These are phyloP conservation scores for Odontophorus gujanensis DNA, from an alignment of 2,113 vertebrate genomes.

Conservation along the genomic window DNA sequence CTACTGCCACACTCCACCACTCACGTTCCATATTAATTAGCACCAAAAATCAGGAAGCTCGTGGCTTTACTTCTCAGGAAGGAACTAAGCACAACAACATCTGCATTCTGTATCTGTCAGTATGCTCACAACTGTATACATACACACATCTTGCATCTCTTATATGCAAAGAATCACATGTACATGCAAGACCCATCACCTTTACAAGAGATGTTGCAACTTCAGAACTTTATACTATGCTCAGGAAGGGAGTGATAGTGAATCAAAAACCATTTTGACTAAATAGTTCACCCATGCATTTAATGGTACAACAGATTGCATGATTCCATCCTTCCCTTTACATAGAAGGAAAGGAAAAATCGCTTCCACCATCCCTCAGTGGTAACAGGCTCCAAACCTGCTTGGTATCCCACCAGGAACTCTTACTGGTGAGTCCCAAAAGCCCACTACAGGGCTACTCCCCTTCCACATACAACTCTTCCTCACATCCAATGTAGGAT, in stretches of 20 bases:
- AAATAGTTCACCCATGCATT: not conserved
- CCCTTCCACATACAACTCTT: not conserved
- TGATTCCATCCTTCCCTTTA: not conserved
- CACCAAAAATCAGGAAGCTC: not conserved
- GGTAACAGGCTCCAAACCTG: fast-evolving
- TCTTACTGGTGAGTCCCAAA: not conserved
- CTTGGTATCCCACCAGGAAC: not conserved
- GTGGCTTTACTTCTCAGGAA: not conserved
- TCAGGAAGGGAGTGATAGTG: fast-evolving
- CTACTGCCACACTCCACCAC: not conserved
- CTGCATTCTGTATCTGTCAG: fast-evolving
- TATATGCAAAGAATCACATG: fast-evolving
- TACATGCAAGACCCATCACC: not conserved
- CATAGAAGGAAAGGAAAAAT: not conserved
- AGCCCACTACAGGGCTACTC: not conserved
- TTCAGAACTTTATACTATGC: not conserved
- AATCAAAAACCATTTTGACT: not conserved
- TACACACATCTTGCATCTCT: not conserved
- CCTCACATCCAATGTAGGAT: not conserved
- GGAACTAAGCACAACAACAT: not conserved
- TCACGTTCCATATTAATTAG: not conserved
- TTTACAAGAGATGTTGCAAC: not conserved
- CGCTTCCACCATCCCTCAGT: fast-evolving
- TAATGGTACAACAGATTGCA: not conserved
- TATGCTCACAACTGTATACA: not conserved